Percentiles rank a stretch among this genome's conserved stretches.
Evolutionary conservation across 2,888 invertebrate species (phyloP).

Genomic region (Drosophila paracracens): DNA sequence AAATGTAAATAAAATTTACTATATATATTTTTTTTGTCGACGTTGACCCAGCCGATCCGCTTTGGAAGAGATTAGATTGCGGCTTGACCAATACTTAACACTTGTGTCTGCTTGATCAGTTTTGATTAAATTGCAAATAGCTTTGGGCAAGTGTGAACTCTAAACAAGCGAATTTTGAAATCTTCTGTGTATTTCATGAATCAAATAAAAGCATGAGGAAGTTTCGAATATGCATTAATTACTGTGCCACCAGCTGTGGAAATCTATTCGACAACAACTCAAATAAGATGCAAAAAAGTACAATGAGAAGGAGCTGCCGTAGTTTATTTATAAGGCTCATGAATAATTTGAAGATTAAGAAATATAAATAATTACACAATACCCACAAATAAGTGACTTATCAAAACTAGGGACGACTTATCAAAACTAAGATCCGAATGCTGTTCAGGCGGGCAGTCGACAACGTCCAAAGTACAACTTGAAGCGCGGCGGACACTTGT

Average conservation of each 20-base stretch:
- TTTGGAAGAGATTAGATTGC: slow-evolving; percentile 18
- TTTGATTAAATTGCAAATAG: too few relatives aligned
- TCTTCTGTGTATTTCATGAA: too few relatives aligned
- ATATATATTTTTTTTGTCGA: not conserved
- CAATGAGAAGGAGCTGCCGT: not conserved
- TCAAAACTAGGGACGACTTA: not conserved
- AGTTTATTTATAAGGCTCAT: slow-evolving; percentile 1
- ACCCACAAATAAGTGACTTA: slow-evolving; percentile 4
- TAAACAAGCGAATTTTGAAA: too few relatives aligned
- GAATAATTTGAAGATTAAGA: not conserved
- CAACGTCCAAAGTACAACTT: slow-evolving; percentile 56
- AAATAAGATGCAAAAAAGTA: not conserved
- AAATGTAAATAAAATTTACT: not conserved
- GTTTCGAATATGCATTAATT: not conserved
- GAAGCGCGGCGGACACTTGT: slow-evolving; percentile 36
- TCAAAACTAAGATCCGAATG: not conserved
- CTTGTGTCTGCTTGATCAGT: not conserved
- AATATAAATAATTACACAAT: not conserved
- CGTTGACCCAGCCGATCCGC: not conserved
- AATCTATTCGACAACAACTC: not conserved
- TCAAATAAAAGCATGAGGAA: too few relatives aligned
- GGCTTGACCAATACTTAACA: slow-evolving; percentile 2
- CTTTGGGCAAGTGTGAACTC: too few relatives aligned
- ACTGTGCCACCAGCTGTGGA: not conserved
- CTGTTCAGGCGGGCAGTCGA: slow-evolving; percentile 47